These are phyloP conservation scores for Tenthredo scrophulariae DNA, from an alignment of 2,888 invertebrate genomes.

Conservation along the genomic window DNA sequence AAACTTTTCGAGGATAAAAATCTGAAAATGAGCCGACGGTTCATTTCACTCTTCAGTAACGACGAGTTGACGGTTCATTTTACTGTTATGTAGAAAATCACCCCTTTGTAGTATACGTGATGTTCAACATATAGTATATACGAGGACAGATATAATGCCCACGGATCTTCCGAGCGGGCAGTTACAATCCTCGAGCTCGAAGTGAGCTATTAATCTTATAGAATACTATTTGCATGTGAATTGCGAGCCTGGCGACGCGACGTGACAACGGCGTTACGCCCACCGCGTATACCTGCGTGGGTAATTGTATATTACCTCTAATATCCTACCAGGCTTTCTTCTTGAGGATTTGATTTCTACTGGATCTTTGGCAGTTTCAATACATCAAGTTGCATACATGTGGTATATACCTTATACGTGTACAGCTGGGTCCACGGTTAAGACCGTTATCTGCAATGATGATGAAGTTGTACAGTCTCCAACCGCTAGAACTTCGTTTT, in stretches of 20 bases:
- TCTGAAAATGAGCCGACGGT: background rate
- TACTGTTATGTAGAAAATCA: too few relatives aligned
- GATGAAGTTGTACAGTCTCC: conserved; percentile 44
- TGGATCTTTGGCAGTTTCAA: background rate
- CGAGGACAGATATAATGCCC: background rate
- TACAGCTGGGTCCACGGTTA: background rate
- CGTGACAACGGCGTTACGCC: conserved; percentile 30
- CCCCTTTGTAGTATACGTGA: too few relatives aligned
- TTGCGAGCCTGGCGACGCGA: background rate
- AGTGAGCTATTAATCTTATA: conserved; percentile 43
- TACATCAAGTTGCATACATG: background rate
- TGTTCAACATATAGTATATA: too few relatives aligned
- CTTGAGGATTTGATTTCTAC: background rate
- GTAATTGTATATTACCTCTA: conserved; percentile 1
- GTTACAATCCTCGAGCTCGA: background rate
- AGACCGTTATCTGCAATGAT: background rate
- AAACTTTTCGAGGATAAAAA: background rate
- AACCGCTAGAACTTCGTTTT: conserved; percentile 29
- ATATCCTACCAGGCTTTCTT: background rate
- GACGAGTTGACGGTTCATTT: background rate
- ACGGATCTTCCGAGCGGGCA: background rate
- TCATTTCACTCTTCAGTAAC: background rate
- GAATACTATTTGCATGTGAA: conserved; percentile 25
- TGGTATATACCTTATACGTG: background rate
- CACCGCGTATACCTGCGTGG: background rate